Evolutionary conservation across 1,140 invertebrate genomes (phyloP).

Genomic region (Vanessa tameamea): DNA sequence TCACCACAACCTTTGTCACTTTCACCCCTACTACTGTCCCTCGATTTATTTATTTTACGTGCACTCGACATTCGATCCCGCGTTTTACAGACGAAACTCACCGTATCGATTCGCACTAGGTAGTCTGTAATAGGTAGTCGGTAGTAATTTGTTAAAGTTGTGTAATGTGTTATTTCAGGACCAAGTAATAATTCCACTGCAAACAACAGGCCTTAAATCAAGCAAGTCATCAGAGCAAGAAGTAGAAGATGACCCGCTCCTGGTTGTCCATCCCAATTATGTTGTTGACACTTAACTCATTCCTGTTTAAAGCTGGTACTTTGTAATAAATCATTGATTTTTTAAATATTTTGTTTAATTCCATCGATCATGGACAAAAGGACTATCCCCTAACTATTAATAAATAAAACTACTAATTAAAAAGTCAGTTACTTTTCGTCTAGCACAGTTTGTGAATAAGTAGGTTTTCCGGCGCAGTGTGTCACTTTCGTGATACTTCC

Average conservation of each 20-base stretch:
- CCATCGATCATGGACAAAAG: not conserved
- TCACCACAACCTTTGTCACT: no score
- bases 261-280: conserved; percentile 98
- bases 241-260: conserved; percentile 90
- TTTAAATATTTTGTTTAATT: conserved; percentile 32
- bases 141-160: no score
- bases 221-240: conserved; percentile 79
- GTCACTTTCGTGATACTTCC: no score
- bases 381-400: not conserved
- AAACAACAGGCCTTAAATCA: conserved; percentile 83
- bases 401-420: not conserved
- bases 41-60: no score
- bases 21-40: no score
- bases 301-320: conserved; percentile 17
- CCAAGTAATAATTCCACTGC: conserved; percentile 95
- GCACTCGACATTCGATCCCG: no score
- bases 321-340: conserved; percentile 44
- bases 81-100: no score
- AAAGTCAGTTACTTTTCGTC: not conserved
- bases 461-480: no score
- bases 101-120: no score
- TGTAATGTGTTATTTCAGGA: conserved; percentile 83
- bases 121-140: no score
- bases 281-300: conserved; percentile 84
- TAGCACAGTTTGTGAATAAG: no score